phyloP scores from a whole-genome alignment of 92 coral and sea anemone genomes.

The Virgularia gustaviana region DNA sequence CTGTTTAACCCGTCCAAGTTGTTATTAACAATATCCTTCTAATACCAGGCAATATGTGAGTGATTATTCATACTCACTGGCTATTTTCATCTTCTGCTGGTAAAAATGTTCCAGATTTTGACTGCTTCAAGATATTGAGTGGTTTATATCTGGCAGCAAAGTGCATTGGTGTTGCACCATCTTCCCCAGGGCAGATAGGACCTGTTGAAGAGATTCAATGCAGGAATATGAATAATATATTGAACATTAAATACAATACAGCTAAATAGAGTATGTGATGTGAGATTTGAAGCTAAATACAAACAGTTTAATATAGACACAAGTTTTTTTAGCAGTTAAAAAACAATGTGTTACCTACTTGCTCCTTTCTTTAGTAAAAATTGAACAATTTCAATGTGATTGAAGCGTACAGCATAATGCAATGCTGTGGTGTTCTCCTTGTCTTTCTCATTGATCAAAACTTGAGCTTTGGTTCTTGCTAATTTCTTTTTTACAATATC shows the following conservation, averaged over 20 bases:
- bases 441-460: slow-evolving; percentile 59
- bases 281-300: slow-evolving; percentile 6
- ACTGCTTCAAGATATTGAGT: slow-evolving; percentile 21
- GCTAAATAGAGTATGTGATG: no score
- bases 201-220: slow-evolving; percentile 47
- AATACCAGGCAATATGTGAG: no score
- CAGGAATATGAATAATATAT: not conserved
- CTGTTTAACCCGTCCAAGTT: no score
- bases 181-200: slow-evolving; percentile 77
- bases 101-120: slow-evolving; percentile 36
- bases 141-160: slow-evolving; percentile 93
- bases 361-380: slow-evolving; percentile 63
- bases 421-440: slow-evolving; percentile 60
- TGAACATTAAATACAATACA: no score
- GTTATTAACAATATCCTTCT: no score
- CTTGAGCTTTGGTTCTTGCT: slow-evolving; percentile 19
- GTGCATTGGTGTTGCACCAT: slow-evolving; percentile 91
- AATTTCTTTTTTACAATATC: slow-evolving; percentile 61
- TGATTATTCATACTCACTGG: slow-evolving; percentile 27
- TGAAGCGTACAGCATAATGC: slow-evolving; percentile 81
- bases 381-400: slow-evolving; percentile 63
- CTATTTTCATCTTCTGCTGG: slow-evolving; percentile 8
- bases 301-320: no score
- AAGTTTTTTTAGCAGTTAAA: no score
- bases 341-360: slow-evolving; percentile 47